Conservation (phyloP, 2,113 vertebrate genomes). For the Pan paniscus region DNA sequence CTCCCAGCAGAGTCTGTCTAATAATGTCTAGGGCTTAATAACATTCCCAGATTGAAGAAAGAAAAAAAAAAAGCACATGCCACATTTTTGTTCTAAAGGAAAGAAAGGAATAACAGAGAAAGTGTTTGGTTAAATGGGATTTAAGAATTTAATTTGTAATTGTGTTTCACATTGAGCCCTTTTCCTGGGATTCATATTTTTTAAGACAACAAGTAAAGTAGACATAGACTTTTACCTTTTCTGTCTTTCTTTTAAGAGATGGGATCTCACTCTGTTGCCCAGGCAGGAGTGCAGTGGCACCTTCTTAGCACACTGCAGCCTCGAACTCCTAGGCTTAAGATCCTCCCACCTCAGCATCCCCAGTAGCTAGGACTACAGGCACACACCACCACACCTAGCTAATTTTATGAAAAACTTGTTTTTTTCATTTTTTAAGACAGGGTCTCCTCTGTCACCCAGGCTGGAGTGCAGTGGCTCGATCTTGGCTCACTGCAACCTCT, state of each 20-base stretch:
- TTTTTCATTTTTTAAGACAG: too few relatives aligned
- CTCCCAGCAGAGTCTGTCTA: not conserved
- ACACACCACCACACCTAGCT: too few relatives aligned
- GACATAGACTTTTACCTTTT: not conserved
- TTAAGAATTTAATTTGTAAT: slow-evolving; percentile 31
- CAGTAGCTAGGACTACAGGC: too few relatives aligned
- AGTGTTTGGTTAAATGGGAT: slow-evolving; percentile 3
- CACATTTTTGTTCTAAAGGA: slow-evolving; percentile 12
- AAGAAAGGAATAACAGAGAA: slow-evolving; percentile 7
- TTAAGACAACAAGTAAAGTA: not conserved
- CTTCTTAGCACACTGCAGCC: too few relatives aligned
- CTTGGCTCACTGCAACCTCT: too few relatives aligned
- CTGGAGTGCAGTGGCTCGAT: too few relatives aligned
- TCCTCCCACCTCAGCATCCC: too few relatives aligned
- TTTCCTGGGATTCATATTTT: not conserved
- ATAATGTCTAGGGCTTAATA: not conserved
- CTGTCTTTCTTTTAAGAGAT: not conserved
- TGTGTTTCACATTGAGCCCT: not conserved
- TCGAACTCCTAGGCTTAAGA: too few relatives aligned
- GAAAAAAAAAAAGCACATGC: not conserved
- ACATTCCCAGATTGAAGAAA: not conserved
- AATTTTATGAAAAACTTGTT: too few relatives aligned
- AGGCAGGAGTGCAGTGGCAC: too few relatives aligned
- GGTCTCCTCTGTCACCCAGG: too few relatives aligned
- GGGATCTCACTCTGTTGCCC: too few relatives aligned